Conservation (phyloP, 2,113 vertebrate species). For the Cryptotis parvus region DNA sequence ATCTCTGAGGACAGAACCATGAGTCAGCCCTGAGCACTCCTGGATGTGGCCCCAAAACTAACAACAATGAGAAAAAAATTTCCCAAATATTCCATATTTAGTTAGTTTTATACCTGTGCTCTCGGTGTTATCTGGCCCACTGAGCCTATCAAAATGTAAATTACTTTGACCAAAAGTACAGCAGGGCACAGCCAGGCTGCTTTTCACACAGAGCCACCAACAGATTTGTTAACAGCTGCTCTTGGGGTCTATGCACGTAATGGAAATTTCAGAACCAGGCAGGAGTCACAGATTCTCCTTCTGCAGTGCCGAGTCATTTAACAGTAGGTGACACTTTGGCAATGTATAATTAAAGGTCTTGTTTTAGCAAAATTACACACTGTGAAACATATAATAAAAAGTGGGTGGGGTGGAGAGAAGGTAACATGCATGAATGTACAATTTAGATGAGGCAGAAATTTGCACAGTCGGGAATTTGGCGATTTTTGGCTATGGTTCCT, state of each 20-base stretch:
- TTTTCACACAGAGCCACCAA: constrained; percentile 51
- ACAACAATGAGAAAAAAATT: too few species aligned
- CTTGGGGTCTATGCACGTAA: constrained; percentile 61
- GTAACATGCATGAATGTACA: constrained; percentile 12
- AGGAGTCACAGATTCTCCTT: constrained; percentile 54
- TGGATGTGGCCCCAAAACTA: too few species aligned
- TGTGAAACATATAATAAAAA: constrained; percentile 67
- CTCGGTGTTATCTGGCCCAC: constrained; percentile 40
- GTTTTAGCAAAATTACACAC: constrained; percentile 59
- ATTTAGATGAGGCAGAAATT: constrained; percentile 41
- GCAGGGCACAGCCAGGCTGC: constrained; percentile 70
- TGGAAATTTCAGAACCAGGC: constrained; percentile 72
- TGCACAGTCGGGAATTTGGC: constrained; percentile 32
- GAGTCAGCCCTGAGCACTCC: too few species aligned
- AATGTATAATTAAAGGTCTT: constrained; percentile 64
- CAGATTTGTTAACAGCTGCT: constrained; percentile 79
- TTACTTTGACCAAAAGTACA: constrained; percentile 66
- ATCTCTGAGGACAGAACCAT: too few species aligned
- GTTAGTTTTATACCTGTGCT: constrained; percentile 40
- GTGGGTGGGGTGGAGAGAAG: neutral
- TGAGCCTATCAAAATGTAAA: constrained; percentile 41
- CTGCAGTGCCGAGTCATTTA: constrained; percentile 71
- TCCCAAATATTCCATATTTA: neutral
- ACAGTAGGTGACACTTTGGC: constrained; percentile 71
- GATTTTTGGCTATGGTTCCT: neutral